These are phyloP conservation scores for Dinocampus coccinellae DNA, from an alignment of 2,888 invertebrate species.

Conservation along the genomic window DNA sequence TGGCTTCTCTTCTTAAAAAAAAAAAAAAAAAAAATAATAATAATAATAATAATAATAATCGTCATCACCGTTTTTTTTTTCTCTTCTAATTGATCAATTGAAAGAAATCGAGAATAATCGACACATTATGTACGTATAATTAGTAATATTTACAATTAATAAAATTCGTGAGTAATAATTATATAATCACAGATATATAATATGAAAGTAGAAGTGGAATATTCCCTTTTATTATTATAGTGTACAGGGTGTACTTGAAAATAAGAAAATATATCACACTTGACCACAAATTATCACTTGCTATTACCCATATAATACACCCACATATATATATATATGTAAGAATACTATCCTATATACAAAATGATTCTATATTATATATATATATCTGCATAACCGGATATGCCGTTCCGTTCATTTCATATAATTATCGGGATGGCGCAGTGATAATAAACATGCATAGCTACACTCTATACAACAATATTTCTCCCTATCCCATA, in stretches of 20 bases:
- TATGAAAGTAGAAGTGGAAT: background rate
- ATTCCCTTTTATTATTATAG: constrained; percentile 17
- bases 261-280: constrained; percentile 54
- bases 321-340: background rate
- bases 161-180: too few relatives aligned
- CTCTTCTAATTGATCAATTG: too few relatives aligned
- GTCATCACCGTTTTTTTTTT: too few relatives aligned
- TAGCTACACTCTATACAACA: constrained; percentile 10
- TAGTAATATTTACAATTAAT: constrained; percentile 17
- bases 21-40: too few relatives aligned
- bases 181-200: too few relatives aligned
- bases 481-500: constrained; percentile 38
- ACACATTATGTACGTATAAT: too few relatives aligned
- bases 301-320: constrained; percentile 47
- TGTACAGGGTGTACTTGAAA: constrained; percentile 18
- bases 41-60: too few relatives aligned
- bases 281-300: constrained; percentile 57
- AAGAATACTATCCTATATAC: too few relatives aligned
- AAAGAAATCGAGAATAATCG: too few relatives aligned
- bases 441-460: constrained; percentile 49
- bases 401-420: constrained; percentile 56
- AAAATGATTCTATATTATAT: constrained; percentile 20
- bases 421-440: constrained; percentile 60
- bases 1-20: background rate
- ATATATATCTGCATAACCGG: constrained; percentile 22